Conservation (phyloP, 1,140 invertebrate species). For the Formica selysi region DNA sequence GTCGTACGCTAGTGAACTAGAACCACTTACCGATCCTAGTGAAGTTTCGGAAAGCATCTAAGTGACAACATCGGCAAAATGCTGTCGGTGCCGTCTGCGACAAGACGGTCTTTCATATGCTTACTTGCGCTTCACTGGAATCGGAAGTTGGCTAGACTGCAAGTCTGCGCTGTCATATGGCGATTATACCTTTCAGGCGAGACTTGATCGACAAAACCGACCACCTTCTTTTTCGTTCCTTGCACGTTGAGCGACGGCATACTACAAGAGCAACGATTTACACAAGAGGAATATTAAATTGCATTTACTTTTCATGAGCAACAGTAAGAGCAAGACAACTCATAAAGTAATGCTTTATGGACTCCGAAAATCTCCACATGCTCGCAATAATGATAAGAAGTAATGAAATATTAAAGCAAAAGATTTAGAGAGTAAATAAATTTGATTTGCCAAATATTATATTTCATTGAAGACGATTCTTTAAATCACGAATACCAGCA, state of each 20-base stretch:
- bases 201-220: constrained; percentile 85
- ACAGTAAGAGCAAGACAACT: neutral
- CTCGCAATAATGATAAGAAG: neutral
- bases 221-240: constrained; percentile 86
- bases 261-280: constrained; percentile 82
- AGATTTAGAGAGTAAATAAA: neutral
- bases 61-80: constrained; percentile 22
- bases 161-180: constrained; percentile 60
- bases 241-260: constrained; percentile 84
- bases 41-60: constrained; percentile 64
- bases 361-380: neutral
- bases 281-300: constrained; percentile 42
- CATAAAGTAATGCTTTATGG: neutral
- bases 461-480: neutral
- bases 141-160: constrained; percentile 60
- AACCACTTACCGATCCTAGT: constrained; percentile 70
- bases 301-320: neutral
- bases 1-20: constrained; percentile 60
- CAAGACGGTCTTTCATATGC: constrained; percentile 3
- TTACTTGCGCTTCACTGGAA: constrained; percentile 67
- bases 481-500: neutral
- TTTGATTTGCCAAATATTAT: neutral
- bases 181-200: constrained; percentile 83
- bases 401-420: neutral
- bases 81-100: neutral